Evolutionary conservation across 37 sponge, comb jelly and placozoan species (phyloP).

Genomic region (Spongia lamella): DNA sequence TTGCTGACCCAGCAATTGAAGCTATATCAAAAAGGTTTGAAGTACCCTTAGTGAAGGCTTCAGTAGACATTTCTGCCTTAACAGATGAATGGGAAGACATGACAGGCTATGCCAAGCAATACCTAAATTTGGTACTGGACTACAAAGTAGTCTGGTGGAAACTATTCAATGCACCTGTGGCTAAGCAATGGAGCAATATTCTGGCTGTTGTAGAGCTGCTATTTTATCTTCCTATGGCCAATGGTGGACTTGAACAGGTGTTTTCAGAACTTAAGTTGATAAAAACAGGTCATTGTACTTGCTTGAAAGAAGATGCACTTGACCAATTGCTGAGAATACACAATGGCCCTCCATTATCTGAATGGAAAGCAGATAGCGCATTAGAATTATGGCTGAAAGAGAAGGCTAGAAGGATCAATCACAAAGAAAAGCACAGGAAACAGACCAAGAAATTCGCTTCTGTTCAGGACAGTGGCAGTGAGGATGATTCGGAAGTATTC

Average conservation of each 20-base stretch:
- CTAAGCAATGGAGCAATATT: slow-evolving; percentile 50
- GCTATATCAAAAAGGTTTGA: slow-evolving; percentile 16
- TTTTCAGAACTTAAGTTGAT: slow-evolving; percentile 66
- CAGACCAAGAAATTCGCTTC: too few relatives aligned
- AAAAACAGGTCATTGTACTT: slow-evolving; percentile 10
- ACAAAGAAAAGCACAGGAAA: too few relatives aligned
- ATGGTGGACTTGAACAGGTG: slow-evolving; percentile 55
- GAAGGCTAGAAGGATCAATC: slow-evolving; percentile 3
- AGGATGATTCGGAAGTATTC: too few relatives aligned
- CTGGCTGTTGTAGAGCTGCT: slow-evolving; percentile 55
- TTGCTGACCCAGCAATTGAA: slow-evolving; percentile 47
- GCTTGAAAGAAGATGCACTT: slow-evolving; percentile 22
- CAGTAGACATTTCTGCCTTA: slow-evolving; percentile 24
- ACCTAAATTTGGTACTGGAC: slow-evolving; percentile 54
- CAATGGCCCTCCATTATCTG: slow-evolving; percentile 3
- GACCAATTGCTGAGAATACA: slow-evolving; percentile 4
- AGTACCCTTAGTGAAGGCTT: slow-evolving; percentile 42
- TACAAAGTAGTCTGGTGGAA: slow-evolving; percentile 64
- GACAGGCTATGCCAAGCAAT: slow-evolving; percentile 58
- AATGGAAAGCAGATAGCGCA: slow-evolving; percentile 2
- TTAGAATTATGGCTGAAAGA: slow-evolving; percentile 3
- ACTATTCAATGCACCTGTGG: slow-evolving; percentile 49
- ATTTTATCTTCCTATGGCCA: slow-evolving; percentile 59
- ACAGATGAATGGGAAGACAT: slow-evolving; percentile 75
- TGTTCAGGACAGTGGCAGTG: too few relatives aligned